Percentiles rank a stretch among this genome's conserved stretches.
Evolutionary conservation across 2,113 vertebrate species (phyloP).

Genomic region (Herpailurus yagouaroundi): DNA sequence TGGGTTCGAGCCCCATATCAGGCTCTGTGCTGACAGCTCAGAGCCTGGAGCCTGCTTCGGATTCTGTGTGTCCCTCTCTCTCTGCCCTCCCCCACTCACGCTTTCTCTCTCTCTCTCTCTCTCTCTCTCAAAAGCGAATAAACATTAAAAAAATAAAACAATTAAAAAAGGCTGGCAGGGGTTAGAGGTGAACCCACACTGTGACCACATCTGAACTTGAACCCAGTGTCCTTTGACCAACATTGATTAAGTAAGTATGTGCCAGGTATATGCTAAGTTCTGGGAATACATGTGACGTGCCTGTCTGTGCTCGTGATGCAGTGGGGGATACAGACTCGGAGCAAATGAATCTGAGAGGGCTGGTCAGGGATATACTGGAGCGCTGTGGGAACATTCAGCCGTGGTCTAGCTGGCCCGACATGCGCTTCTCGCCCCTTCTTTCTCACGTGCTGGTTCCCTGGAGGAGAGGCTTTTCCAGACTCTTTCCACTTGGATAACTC

Average conservation of each 20-base stretch:
- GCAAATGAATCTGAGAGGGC: neutral
- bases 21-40: no score
- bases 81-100: no score
- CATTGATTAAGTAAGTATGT: neutral
- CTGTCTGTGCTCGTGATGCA: neutral
- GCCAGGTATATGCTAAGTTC: neutral
- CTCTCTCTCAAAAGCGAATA: no score
- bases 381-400: rapidly evolving
- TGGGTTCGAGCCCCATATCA: no score
- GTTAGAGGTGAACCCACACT: neutral
- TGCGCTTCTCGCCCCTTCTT: rapidly evolving
- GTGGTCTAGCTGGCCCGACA: no score
- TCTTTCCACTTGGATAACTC: neutral
- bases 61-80: no score
- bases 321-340: neutral
- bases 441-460: no score
- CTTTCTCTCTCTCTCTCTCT: no score
- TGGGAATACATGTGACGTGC: neutral
- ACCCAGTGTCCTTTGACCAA: neutral
- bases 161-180: neutral
- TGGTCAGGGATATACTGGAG: neutral
- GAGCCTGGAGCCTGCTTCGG: no score
- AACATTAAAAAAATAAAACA: no score
- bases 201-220: neutral
- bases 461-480: neutral